Evolutionary conservation across 2,113 vertebrate species (phyloP), one percentile per base, ranked within the genome.

Genomic region (Phalacrocorax carbo): DNA sequence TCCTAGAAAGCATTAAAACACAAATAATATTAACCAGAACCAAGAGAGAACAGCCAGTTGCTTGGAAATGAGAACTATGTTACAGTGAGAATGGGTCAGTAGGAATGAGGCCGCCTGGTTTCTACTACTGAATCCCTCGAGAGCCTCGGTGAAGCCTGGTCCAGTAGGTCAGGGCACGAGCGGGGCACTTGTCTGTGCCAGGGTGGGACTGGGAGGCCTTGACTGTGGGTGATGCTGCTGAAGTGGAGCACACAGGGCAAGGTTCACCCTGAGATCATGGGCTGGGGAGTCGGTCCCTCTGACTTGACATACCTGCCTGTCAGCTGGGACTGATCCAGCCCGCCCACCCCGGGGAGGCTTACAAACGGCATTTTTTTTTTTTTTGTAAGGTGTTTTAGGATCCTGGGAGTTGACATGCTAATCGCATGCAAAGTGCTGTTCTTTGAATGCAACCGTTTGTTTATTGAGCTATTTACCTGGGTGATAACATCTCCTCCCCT

Each of bases 1-100:
- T 97, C 96, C 97, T 97, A 94, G 97, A 97, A 96, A 97, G 95
- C 96, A 96, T 97, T 96, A 91, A 91, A 95, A 95, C 80, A 95
- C 93, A 96, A 97, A 94, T 96, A 96, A 96, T 91, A 95, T 77
- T 97, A 97, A 96, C 95, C 94, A 96, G 97, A 94, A 91, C 89
- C 1, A 8, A 79, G 90, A 94, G 89, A 95, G 91, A 90, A 5
- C 91, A 96, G 93, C 48, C 87, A 86, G 78, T 91, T 2, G 2
- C 73, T 95, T 4, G 10, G 93, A 95, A 93, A 90, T 93, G 93
- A 94, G 93, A 88, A 96, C 75, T 88, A 70, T 58, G 60, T 92
- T 88, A 93, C 1, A 21, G 88, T 95, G 90, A 11, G 87, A 96
- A 72, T 8, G 52, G 91, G 94, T 93, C 78, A 71, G 89, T 51